These are phyloP conservation scores for Emydura subglobosa DNA, from an alignment of 2,113 vertebrate species.

Conservation along the genomic window DNA sequence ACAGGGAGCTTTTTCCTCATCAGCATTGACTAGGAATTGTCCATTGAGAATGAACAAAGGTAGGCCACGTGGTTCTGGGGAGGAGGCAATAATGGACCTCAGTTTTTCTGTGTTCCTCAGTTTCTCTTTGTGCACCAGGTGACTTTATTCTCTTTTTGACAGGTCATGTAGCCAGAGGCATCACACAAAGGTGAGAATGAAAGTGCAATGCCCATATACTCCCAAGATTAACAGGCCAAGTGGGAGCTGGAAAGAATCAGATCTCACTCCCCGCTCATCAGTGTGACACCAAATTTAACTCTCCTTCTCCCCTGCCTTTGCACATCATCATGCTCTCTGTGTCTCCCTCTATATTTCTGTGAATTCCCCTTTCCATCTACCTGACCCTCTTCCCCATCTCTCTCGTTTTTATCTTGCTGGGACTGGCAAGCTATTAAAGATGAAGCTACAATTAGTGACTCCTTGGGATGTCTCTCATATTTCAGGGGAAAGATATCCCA, in stretches of 20 bases:
- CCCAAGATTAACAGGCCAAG: not conserved
- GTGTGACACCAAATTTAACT: not conserved
- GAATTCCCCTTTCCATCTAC: not conserved
- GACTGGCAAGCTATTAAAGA: not conserved
- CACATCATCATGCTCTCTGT: not conserved
- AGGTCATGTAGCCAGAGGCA: not conserved
- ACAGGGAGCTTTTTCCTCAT: not conserved
- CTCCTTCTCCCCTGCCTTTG: not conserved
- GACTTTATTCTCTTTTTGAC: not conserved
- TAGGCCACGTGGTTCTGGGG: not conserved
- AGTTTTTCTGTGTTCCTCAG: not conserved
- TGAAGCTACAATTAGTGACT: not conserved
- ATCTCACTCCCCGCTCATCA: not conserved
- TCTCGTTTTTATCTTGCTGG: not conserved
- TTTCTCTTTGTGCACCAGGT: not conserved
- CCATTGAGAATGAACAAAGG: not conserved
- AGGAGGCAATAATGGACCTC: not conserved
- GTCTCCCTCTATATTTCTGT: not conserved
- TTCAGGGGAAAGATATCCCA: conserved; percentile 62
- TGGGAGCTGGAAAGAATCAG: not conserved
- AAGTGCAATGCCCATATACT: not conserved
- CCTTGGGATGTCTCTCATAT: not conserved
- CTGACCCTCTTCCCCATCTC: not conserved
- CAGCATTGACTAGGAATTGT: not conserved
- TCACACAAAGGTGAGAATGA: not conserved